Base-by-base conservation (phyloP, 2,797 vertebrate genomes). In the Hirundo rustica region DNA sequence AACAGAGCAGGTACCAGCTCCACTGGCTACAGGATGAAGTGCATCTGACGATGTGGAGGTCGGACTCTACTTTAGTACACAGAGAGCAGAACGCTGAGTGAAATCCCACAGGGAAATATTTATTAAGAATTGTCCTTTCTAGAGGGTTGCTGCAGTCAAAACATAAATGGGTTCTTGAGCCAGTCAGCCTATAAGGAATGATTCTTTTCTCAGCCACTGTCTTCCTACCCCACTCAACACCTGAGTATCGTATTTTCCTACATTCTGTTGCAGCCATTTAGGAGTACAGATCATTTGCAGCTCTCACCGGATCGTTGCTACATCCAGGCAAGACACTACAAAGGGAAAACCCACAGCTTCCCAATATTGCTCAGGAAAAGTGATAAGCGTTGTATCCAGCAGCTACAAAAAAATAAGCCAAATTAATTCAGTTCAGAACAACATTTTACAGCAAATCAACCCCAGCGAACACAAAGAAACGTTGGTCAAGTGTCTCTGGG, bases 51-150 rank as follows among this genome's bases (percentile, higher is more conserved):
- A 68, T 2, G 42, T 6, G 19, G 67, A 85, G 42, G 42, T 85
- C 1, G 0, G 51, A 60, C 64, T 92, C 64, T 73, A 38, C 47
- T 78, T 80, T 10, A 38, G 50, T 70, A 78, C 25, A 81, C 16
- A 84, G 62, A 95, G 67, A 82, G n/a, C 68, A 93, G 65, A 95
- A 91, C 17, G 17, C 13, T 0, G 2, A 85, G 62, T 21, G 26
- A 92, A 94, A 88, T 79, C 91, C 94, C 93, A 88, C 66, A 71
- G 91, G 83, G 83, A 82, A 90, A 57, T 51, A 82, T 67, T 92
- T 90, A 76, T 88, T 75, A 58, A 79, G 57, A 88, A 55, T 3
- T 67, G 54, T 71, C 84, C 40, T 75, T 67, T 48, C 87, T 76
- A 88, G 47, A 92, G 71, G 71, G 84, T 50, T 34, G 17, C 87